Evolutionary conservation across 2,888 invertebrate genomes (phyloP), one percentile per base, ranked within the genome.

Genomic region (Endomychus coccineus): DNA sequence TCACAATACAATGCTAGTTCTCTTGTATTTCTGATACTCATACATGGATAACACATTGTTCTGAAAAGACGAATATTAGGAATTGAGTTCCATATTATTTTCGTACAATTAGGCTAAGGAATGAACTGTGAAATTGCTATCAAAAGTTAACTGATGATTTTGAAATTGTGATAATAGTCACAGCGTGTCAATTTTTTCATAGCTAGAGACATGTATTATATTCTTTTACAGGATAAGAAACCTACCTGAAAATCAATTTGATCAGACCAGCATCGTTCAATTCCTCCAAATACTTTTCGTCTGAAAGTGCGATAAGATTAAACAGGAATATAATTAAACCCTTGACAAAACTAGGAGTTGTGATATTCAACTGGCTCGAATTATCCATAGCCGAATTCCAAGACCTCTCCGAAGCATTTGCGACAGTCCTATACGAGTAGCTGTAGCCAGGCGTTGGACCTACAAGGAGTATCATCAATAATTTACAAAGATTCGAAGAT

Each of bases 291-390:
- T 70, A 56, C 11, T 66, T 59, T 13, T 63, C 59, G 23, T 65
- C 59, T 19, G 65, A 61, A 15, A 73, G 46, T 10, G 55, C 51
- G 27, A 71, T 51, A 25, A 73, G 51, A 53, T 71, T 71, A 42
- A 64, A 61, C 6, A 74, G 47, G 36, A 74, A 60, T 42, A 55
- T 56, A 25, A 67, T 63, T 16, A 65, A 43, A 9, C 64, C 53
- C 48, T 66, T 70, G 15, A 73, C 59, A 7, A 73, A 54, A 36
- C 61, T 55, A 4, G 73, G 71, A 3, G 73, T 70, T 2, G 68
- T 59, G 24, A 68, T 51, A 16, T 42, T 30, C 30, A 24, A 31
- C 24, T 24, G 36, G 37, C 36, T 30, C 9, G 32, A 34, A 22
- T 27, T 34, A 10, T 38, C 21, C 37, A 25, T 23, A 13, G 25